A percentile compares a stretch with the other conserved stretches of the same genome.
Conservation (phyloP, 2,888 invertebrate species). For the Clanis bilineata region DNA sequence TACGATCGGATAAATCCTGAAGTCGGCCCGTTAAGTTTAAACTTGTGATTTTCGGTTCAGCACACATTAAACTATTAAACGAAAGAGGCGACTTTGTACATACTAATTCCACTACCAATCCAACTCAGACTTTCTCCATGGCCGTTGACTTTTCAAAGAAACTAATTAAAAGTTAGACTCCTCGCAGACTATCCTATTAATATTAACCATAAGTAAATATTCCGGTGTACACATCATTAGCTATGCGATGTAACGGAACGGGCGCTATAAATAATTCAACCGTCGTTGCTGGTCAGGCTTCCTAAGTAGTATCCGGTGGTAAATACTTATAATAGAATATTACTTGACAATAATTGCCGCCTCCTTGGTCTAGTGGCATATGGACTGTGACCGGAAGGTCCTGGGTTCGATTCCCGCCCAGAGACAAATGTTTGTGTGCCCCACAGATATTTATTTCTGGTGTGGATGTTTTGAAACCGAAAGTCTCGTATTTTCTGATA, state of each 20-base stretch:
- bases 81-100: no score
- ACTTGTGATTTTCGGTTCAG: no score
- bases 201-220: constrained; percentile 18
- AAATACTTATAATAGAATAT: constrained; percentile 4
- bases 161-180: constrained; percentile 15
- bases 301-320: constrained; percentile 15
- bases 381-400: no score
- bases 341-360: neutral
- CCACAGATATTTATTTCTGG: no score
- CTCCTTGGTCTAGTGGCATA: no score
- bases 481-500: no score
- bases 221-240: constrained; percentile 56
- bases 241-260: constrained; percentile 76
- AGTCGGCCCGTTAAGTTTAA: no score
- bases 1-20: no score
- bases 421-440: no score
- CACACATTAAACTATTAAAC: no score
- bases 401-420: no score
- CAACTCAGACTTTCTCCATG: constrained; percentile 3
- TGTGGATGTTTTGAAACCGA: no score
- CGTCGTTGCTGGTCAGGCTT: constrained; percentile 34
- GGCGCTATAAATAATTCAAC: constrained; percentile 62
- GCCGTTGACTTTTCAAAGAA: constrained; percentile 9
- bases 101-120: neutral
- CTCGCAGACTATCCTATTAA: constrained; percentile 16